Conservation (phyloP, 2,888 invertebrate species). For the Micoletzkya japonica region DNA sequence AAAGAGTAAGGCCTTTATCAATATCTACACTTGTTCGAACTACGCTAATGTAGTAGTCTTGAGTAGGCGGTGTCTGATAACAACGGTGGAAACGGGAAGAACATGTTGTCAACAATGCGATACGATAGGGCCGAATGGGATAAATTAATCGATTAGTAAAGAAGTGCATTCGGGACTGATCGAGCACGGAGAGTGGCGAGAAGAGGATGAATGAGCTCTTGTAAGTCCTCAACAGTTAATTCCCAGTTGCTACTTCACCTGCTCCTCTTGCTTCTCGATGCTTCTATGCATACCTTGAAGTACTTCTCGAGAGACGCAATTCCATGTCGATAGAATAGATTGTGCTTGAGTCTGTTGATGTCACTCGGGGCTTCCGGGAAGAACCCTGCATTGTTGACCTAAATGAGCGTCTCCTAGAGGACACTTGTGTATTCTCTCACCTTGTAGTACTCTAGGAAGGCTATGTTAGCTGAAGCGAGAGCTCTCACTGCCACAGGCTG, state of each 20-base stretch:
- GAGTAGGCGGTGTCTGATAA: no score
- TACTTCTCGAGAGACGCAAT: conserved; percentile 47
- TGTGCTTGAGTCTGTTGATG: conserved; percentile 50
- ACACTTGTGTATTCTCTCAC: conserved; percentile 6
- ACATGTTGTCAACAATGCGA: no score
- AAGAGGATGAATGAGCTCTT: conserved; percentile 51
- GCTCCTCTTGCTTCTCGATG: no score
- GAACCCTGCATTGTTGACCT: conserved; percentile 53
- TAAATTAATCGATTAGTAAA: conserved; percentile 4
- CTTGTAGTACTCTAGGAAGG: conserved; percentile 58
- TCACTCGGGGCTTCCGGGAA: conserved; percentile 35
- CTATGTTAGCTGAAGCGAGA: conserved; percentile 52
- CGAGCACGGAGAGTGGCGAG: conserved; percentile 45
- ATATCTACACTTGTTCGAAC: no score
- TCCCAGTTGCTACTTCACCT: neutral
- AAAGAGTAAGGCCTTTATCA: no score
- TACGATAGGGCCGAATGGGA: no score
- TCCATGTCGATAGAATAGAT: conserved; percentile 52
- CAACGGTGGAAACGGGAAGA: no score
- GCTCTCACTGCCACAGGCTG: conserved; percentile 53
- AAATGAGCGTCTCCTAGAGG: neutral
- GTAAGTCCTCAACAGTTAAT: conserved; percentile 40
- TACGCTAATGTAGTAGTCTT: no score
- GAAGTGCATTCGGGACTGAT: neutral
- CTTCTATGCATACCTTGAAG: conserved; percentile 41